Conservation (phyloP, 2,888 invertebrate species). For the Nomada fucata region DNA sequence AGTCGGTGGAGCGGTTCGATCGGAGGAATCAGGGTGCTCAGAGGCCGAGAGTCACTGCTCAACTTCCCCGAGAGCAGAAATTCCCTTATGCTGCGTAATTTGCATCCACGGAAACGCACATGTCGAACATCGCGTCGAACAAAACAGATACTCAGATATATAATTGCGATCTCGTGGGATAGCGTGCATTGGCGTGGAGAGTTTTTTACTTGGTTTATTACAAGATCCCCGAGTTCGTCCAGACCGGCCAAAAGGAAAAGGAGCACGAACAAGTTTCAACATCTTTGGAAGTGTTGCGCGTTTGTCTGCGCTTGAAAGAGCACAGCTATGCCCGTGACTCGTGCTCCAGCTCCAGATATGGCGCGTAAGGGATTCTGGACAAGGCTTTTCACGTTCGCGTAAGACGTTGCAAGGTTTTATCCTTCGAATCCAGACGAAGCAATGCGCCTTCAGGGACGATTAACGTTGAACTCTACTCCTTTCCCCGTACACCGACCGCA, state of each 20-base stretch:
- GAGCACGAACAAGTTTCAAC: background rate
- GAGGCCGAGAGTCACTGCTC: background rate
- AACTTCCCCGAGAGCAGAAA: slow-evolving; percentile 12
- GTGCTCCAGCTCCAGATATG: slow-evolving; percentile 38
- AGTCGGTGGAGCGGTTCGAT: background rate
- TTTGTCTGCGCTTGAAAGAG: background rate
- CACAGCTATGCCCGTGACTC: background rate
- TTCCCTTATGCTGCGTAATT: slow-evolving; percentile 17
- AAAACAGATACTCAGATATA: background rate
- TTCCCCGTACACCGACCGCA: background rate
- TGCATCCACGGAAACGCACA: background rate
- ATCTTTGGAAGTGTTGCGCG: background rate
- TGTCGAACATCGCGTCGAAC: background rate
- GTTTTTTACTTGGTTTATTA: background rate
- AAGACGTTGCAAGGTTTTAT: slow-evolving; percentile 37
- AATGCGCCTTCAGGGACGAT: slow-evolving; percentile 52
- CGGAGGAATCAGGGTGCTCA: background rate
- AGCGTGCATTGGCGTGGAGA: background rate
- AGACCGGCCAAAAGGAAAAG: background rate
- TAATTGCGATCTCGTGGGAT: background rate
- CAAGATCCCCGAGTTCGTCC: background rate
- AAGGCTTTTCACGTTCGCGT: slow-evolving; percentile 39
- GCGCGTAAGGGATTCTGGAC: slow-evolving; percentile 16
- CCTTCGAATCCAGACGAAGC: slow-evolving; percentile 54
- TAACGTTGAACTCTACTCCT: slow-evolving; percentile 45